Percentiles rank a stretch among this genome's conserved stretches.
phyloP scores from a whole-genome alignment of 2,888 invertebrate genomes.

The Tachina grossa region DNA sequence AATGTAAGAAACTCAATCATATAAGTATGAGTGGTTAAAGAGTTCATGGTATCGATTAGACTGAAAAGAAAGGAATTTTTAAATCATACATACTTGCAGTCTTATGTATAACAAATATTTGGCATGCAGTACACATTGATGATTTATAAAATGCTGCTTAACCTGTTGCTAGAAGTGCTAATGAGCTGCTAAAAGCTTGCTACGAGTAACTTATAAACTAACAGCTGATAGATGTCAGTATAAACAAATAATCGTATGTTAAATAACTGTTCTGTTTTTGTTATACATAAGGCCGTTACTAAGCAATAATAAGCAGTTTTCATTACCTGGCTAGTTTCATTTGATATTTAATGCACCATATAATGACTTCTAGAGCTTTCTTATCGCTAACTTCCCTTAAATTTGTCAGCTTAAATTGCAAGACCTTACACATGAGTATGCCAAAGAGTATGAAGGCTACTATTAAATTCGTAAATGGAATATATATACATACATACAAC shows the following conservation, averaged over 20 bases:
- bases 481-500: slow-evolving; percentile 75
- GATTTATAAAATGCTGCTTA: no score
- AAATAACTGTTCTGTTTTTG: no score
- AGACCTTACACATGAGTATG: slow-evolving; percentile 72
- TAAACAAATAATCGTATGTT: no score
- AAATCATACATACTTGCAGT: neutral
- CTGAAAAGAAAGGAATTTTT: slow-evolving; percentile 18
- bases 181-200: no score
- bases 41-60: slow-evolving; percentile 50
- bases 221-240: no score
- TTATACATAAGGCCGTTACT: no score
- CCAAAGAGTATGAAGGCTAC: slow-evolving; percentile 74
- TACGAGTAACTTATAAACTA: no score
- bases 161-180: no score
- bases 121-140: no score
- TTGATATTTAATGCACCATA: slow-evolving; percentile 79
- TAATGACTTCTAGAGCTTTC: slow-evolving; percentile 72
- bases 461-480: slow-evolving; percentile 74
- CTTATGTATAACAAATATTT: no score
- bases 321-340: slow-evolving; percentile 75
- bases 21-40: slow-evolving; percentile 60
- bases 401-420: slow-evolving; percentile 71
- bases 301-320: neutral
- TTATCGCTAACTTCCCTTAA: slow-evolving; percentile 66
- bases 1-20: slow-evolving; percentile 74